Conservation (phyloP, 92 coral and sea anemone genomes). For the Ricordea florida region DNA sequence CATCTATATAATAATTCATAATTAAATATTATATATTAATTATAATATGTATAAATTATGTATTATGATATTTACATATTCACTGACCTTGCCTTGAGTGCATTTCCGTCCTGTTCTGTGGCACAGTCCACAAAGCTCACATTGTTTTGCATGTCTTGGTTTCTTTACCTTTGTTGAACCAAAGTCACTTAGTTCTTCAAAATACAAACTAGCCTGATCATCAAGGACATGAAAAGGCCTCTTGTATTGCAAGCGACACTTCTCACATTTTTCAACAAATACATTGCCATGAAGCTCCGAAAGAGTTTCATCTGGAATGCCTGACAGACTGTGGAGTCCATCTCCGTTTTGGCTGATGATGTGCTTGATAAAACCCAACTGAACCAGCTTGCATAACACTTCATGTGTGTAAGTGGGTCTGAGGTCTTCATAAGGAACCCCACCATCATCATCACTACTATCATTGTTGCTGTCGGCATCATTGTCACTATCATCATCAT, state of each 20-base stretch:
- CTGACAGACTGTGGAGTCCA: constrained; percentile 48
- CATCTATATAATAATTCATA: too few relatives aligned
- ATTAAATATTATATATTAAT: too few relatives aligned
- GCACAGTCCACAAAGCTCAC: constrained; percentile 35
- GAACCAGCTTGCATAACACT: constrained; percentile 25
- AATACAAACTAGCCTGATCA: constrained; percentile 42
- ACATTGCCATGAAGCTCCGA: constrained; percentile 57
- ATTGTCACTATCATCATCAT: not conserved
- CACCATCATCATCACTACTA: not conserved
- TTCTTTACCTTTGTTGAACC: constrained; percentile 22
- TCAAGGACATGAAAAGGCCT: constrained; percentile 46
- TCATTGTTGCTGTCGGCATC: not conserved
- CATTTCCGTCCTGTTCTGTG: constrained; percentile 51
- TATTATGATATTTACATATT: not conserved
- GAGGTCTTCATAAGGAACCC: constrained; percentile 47
- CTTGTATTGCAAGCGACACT: constrained; percentile 3
- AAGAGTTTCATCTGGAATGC: constrained; percentile 3
- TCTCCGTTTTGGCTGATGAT: constrained; percentile 49
- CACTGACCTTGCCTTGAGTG: not conserved
- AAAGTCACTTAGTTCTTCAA: constrained; percentile 37
- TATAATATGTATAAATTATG: too few relatives aligned
- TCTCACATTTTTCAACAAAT: constrained; percentile 31
- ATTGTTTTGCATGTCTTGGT: constrained; percentile 46
- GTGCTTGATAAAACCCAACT: constrained; percentile 20
- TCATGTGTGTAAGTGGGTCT: constrained; percentile 50